Base-by-base conservation (phyloP, 2,888 invertebrate genomes). In the Clostera curtula region DNA sequence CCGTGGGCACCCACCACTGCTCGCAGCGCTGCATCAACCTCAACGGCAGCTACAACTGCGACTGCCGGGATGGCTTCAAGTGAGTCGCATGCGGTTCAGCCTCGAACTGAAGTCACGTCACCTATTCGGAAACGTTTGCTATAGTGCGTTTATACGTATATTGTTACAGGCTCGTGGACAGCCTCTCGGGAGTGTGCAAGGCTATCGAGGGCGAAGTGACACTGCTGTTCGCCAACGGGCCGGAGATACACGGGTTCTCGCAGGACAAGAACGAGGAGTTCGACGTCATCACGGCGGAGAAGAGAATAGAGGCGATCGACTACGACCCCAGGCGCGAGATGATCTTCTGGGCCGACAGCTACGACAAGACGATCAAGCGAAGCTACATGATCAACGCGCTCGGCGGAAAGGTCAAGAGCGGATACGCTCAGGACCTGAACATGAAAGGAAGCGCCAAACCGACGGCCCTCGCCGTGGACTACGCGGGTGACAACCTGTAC, bases 261-360 rank as follows among this genome's bases (percentile, higher is more conserved):
- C 67, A 90, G 12, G 86, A 87, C 25, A 87, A 87, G 54, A 86
- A 86, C 36, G 90, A 93, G 40, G 91, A 92, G 57, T 75, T 89
- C 35, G 92, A 92, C 46, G 90, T 96, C 1, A 90, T 97, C 22
- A 86, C 88, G 0, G 89, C 93, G 6, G 97, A 97, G 62, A 93
- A 93, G 66, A 88, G 96, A 25, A 93, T 98, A 28, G 93, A 96
- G 56, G 93, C 96, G 0, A 80, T 99, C 25, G 98, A 98, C 69
- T 95, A 93, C 54, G 93, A 97, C 69, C 92, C 94, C 0, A 87
- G 86, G 32, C 79, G 86, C 11, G 93, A 95, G 61, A 93, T 96
- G 62, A 84, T 98, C 29, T 98, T 95, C 84, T 99, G 98, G 97
- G 95, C 96, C 0, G 98, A 98, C 66, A 93, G 93, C 41, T 92